Base-by-base conservation (phyloP, 2,113 vertebrate genomes). In the Phocoena phocoena region DNA sequence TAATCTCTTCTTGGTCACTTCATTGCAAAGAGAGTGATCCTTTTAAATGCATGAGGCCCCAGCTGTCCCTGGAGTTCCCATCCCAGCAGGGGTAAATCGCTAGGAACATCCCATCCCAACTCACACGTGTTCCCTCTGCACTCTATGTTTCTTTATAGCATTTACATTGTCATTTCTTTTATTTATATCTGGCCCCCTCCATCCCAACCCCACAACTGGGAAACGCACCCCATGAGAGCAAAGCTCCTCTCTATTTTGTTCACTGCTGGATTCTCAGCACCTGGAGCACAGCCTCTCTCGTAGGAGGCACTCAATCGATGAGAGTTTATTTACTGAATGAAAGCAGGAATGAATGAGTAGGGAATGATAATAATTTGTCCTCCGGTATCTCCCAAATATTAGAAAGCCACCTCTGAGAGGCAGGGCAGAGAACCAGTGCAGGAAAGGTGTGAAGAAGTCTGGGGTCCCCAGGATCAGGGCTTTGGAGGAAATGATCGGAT, bases 121-220 rank as follows among this genome's bases (percentile, higher is more conserved):
- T 20, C 23, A 3, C 4, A 1, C 13, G 5, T 21, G n/a, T 25
- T 47, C 68, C 77, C 12, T 71, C 12, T 25, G 1, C 1, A 2
- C 25, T 31, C 11, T 2, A 8, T 17, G 9, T n/a, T 18, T 31
- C 6, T 20, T n/a, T 6, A 25, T 3, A 31, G n/a, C 28, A 47
- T 31, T 90, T 33, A 10, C 5, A 14, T 55, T 33, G 4, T 20
- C 53, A 12, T 60, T 38, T 50, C 67, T 18, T 21, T 38, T 33
- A 26, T 13, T 23, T 6, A 33, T 5, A 7, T 41, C 36, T 36
- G 25, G 25, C 8, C 1, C 13, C 71, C 28, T 28, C 21, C 23
- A 28, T 5, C 1, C 33, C 25, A 44, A 10, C 3, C 14, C 36
- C 2, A 11, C 13, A 17, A 6, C 1, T 60, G 71, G 38, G 26